A percentile compares a stretch with the other conserved stretches of the same genome.
These are phyloP conservation scores for Drosophila aff. DNA, from an alignment of 1,140 invertebrate genomes.

Conservation along the genomic window DNA sequence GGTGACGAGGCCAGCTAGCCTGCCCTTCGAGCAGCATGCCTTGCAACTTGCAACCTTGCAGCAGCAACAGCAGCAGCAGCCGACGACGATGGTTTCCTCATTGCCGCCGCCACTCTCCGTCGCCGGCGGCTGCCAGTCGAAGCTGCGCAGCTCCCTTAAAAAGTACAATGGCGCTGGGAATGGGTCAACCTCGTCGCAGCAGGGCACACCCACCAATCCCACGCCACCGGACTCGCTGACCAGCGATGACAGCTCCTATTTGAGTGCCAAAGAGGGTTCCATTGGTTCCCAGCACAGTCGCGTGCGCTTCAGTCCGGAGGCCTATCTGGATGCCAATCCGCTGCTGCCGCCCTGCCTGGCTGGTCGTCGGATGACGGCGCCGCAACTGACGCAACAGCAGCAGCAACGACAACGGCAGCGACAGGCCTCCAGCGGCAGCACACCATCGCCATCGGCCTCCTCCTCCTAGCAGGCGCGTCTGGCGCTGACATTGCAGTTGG, in stretches of 20 bases:
- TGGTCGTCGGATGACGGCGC: slow-evolving; percentile 61
- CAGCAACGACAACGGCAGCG: slow-evolving; percentile 59
- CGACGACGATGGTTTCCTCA: slow-evolving; percentile 36
- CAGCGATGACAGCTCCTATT: slow-evolving; percentile 93
- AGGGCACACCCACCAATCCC: slow-evolving; percentile 91
- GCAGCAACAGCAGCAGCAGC: not conserved
- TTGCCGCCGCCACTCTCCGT: slow-evolving; percentile 9
- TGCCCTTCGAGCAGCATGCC: slow-evolving; percentile 86
- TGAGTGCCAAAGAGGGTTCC: slow-evolving; percentile 92
- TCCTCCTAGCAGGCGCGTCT: slow-evolving; percentile 82
- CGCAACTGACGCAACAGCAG: slow-evolving; percentile 22
- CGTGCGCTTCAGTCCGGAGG: slow-evolving; percentile 93
- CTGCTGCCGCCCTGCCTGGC: slow-evolving; percentile 60
- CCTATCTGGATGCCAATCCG: slow-evolving; percentile 85
- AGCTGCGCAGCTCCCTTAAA: slow-evolving; percentile 73
- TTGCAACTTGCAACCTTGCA: slow-evolving; percentile 11
- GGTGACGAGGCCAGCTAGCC: slow-evolving; percentile 88
- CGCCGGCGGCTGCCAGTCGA: slow-evolving; percentile 19
- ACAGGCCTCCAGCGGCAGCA: slow-evolving; percentile 66
- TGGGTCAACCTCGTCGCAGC: slow-evolving; percentile 71
- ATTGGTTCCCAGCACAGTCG: slow-evolving; percentile 88
- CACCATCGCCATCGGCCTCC: slow-evolving; percentile 73
- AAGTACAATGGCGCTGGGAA: slow-evolving; percentile 60
- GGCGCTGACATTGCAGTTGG: slow-evolving; percentile 77
- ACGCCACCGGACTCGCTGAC: slow-evolving; percentile 93